These are phyloP conservation scores for Bos javanicus DNA, from an alignment of 2,113 vertebrate genomes.

Conservation along the genomic window DNA sequence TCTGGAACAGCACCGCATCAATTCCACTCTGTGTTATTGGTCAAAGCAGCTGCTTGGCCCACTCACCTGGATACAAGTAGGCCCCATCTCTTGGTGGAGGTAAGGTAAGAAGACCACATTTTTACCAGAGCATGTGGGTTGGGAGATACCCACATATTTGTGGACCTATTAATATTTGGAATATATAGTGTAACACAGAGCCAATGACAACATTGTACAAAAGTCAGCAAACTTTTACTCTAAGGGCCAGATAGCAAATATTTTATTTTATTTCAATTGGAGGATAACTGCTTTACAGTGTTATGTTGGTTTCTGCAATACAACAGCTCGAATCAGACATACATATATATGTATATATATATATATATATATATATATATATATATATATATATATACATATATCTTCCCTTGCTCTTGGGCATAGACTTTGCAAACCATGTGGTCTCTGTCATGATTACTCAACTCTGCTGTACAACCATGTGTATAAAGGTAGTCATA, in stretches of 20 bases:
- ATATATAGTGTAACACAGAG: background rate
- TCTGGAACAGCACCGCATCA: background rate
- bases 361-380: background rate
- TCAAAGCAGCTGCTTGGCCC: background rate
- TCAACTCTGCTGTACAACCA: background rate
- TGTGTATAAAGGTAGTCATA: background rate
- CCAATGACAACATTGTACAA: background rate
- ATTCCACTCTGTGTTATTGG: background rate
- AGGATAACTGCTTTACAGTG: background rate
- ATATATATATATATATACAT: accelerated
- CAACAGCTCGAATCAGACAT: background rate
- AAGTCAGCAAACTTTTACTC: background rate
- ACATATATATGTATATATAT: too few relatives aligned
- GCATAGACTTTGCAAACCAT: background rate
- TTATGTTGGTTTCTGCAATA: background rate
- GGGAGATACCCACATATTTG: background rate
- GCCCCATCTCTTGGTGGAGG: too few relatives aligned
- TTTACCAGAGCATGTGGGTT: background rate
- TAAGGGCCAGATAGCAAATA: background rate
- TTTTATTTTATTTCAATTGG: background rate
- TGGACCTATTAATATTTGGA: background rate
- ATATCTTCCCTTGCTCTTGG: background rate
- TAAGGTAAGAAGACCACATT: background rate
- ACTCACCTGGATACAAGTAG: background rate
- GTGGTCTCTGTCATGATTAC: background rate